Base-by-base conservation (phyloP, 2,888 invertebrate species). In the Epinotia demarniana region DNA sequence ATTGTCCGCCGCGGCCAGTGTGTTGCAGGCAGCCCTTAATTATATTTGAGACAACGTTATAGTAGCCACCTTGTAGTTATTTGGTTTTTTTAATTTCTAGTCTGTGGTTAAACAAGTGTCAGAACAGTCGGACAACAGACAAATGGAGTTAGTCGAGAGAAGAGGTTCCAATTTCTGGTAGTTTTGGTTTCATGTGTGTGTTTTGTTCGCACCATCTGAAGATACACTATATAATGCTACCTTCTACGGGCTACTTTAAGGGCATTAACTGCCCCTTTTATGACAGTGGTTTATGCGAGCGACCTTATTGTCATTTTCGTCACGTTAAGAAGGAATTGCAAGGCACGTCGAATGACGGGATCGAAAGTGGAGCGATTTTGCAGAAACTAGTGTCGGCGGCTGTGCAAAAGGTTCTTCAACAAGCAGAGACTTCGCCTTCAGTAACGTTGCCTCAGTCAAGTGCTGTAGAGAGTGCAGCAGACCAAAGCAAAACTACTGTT, bases 301-400 rank as follows among this genome's bases (percentile, higher is more conserved):
- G 99, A 84, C 98, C 98, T 27, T 98, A 98, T 91, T 99, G 99
- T 92, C 98, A 98, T 92, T 99, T 97, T 90, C 96, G 97, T 86
- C 99, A 99, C 91, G 95, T 96, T 80, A 96, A 96, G 85, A 96
- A 96, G 94, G 97, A 97, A 94, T 83, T 85, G 77, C 89, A 89
- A 78, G 91, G 88, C 79, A 85, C 89, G 75, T 78, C 84, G 77
- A 89, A 89, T 78, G 90, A 92, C 75, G 90, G 90, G 62, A 85
- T 94, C 77, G 91, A 94, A 82, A 91, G 92, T 89, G 90, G 93
- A 78, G 92, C 93, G 77, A 94, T 94, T 80, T 84, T 95, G 78
- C 94, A 95, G 80, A 95, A 95, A 85, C 86, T 95, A 78, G 95
- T 96, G 62, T 95, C 95, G 49, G 95, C 95, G 80, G 95, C 95